phyloP scores from a whole-genome alignment of 2,888 invertebrate genomes.

The Elysia crispata region DNA sequence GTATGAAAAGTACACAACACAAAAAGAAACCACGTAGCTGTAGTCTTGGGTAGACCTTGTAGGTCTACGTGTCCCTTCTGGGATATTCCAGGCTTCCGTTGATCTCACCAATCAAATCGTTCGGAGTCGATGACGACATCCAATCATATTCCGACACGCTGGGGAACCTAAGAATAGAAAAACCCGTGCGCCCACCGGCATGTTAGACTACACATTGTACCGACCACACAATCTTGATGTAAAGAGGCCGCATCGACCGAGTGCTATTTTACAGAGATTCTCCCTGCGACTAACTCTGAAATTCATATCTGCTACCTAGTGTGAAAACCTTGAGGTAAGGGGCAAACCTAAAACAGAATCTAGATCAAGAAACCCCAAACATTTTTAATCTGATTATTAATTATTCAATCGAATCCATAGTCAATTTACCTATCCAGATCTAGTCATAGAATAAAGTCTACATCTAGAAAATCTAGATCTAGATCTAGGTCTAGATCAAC shows the following conservation, averaged over 20 bases:
- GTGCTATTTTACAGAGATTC: neutral
- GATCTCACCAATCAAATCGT: constrained; percentile 44
- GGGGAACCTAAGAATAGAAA: constrained; percentile 45
- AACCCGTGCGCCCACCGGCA: constrained; percentile 24
- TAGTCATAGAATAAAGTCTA: too few species aligned
- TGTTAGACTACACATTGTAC: neutral
- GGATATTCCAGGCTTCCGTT: constrained; percentile 44
- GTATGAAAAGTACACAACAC: too few species aligned
- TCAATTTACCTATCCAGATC: too few species aligned
- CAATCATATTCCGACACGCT: constrained; percentile 53
- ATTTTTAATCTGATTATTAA: too few species aligned
- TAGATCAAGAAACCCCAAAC: too few species aligned
- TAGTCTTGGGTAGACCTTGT: neutral
- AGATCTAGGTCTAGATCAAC: too few species aligned
- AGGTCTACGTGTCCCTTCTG: constrained; percentile 47
- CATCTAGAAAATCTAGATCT: too few species aligned
- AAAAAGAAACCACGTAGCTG: too few species aligned
- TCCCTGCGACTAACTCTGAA: neutral
- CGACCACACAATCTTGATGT: neutral
- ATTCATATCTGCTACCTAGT: too few species aligned
- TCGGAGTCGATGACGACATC: constrained; percentile 39
- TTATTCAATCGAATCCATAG: too few species aligned
- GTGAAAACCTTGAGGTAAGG: neutral
- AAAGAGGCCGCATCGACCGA: too few species aligned
- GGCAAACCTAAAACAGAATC: constrained; percentile 1